These are phyloP conservation scores for Aptenodytes forsteri DNA, from an alignment of 2,113 vertebrate species.

Conservation along the genomic window DNA sequence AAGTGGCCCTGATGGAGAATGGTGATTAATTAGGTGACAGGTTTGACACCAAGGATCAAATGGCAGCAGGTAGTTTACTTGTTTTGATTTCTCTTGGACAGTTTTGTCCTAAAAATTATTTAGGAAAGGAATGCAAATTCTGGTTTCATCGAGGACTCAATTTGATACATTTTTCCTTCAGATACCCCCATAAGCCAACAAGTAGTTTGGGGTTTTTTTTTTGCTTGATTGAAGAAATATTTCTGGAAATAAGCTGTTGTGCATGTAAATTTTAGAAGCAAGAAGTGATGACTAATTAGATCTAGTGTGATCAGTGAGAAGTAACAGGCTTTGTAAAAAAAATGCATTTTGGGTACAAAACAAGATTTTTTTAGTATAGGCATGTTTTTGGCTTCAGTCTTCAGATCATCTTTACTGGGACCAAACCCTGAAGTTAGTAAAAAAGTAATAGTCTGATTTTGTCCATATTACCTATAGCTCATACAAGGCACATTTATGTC, in stretches of 20 bases:
- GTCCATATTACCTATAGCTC: background rate
- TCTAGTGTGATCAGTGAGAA: background rate
- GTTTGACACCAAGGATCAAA: background rate
- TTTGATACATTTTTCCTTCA: background rate
- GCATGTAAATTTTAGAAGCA: background rate
- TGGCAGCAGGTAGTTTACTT: background rate
- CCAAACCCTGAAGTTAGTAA: background rate
- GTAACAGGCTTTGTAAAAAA: background rate
- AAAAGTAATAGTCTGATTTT: background rate
- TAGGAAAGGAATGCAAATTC: background rate
- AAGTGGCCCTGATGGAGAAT: background rate
- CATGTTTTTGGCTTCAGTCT: background rate
- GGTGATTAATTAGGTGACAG: background rate
- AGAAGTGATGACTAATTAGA: background rate
- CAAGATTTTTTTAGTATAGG: background rate
- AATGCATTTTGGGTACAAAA: background rate
- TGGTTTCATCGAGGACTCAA: background rate
- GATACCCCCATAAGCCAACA: fast-evolving
- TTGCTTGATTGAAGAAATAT: background rate
- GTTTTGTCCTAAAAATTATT: background rate
- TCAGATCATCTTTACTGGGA: background rate
- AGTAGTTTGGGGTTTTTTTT: background rate
- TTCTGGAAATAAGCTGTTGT: background rate
- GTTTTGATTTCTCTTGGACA: background rate
- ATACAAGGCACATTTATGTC: background rate